Evolutionary conservation across 2,113 vertebrate species (phyloP).

Genomic region (Patagioenas fasciata): DNA sequence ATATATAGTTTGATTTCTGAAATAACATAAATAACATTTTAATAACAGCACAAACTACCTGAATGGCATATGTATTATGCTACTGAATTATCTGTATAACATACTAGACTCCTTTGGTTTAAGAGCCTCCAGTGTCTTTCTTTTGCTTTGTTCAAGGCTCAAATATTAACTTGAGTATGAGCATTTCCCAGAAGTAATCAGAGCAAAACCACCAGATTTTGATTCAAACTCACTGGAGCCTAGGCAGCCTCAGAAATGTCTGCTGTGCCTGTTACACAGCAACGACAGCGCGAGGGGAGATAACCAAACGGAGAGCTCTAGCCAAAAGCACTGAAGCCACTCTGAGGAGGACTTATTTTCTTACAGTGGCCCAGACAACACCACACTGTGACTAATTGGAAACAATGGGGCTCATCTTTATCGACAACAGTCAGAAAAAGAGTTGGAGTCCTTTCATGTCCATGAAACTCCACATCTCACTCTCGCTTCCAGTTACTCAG

Average conservation of each 20-base stretch:
- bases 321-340: background rate
- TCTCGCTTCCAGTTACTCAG: background rate
- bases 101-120: background rate
- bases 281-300: background rate
- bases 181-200: background rate
- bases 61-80: background rate
- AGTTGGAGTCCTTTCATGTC: background rate
- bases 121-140: background rate
- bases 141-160: background rate
- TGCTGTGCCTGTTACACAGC: background rate
- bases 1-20: background rate
- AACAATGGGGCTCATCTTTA: background rate
- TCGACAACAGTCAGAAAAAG: background rate
- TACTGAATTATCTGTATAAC: background rate
- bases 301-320: background rate
- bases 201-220: background rate
- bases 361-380: background rate
- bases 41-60: background rate
- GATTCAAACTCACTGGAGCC: background rate
- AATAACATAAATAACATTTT: background rate
- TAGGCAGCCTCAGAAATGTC: background rate
- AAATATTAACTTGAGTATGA: background rate
- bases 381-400: background rate
- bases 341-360: background rate
- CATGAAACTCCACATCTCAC: background rate